Base-by-base conservation (phyloP, 2,113 vertebrate species). In the Sander vitreus region DNA sequence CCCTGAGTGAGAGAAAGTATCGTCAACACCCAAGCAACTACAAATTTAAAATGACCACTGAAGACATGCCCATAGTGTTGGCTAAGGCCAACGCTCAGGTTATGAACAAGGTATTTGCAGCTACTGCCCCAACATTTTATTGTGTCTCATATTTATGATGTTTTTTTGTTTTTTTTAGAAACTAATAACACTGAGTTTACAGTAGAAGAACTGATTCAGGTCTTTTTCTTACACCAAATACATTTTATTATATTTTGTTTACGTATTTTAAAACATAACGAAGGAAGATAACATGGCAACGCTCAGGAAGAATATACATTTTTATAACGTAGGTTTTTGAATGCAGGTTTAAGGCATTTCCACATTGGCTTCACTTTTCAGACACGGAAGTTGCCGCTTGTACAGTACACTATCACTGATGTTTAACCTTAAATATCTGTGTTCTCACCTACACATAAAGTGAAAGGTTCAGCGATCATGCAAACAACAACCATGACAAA, bases 21-120 rank as follows among this genome's bases (percentile, higher is more conserved):
- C 97, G 97, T 15, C 96, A 97, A 65, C 93, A 85, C 69, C 96
- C 97, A 1, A 93, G 96, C 84, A 94, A 84, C 21, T 92, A 89
- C 71, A 95, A 93, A 45, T 97, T 96, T 48, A 97, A 94, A 39
- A 47, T 78, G 19, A 91, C 94, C 58, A 92, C 95, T 25, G 94
- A 97, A 27, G 96, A 96, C 78, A 94, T 96, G 91, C 94, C 96
- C 11, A 51, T 96, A 82, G 92, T 54, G 14, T 83, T 97, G 85
- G 95, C 96, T 64, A 97, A 96, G 91, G 92, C 93, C 74, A 97
- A 97, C 0, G 95, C 95, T 68, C 82, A 96, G 30, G 88, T 84
- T 65, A 94, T 94, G 89, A 97, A 96, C 79, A 96, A 97, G 96
- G 97, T 97, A 89, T 48, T 33, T 33, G 30, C 30, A 5, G 30